These are phyloP conservation scores for Hydroisotoma schaefferi DNA, from an alignment of 2,888 invertebrate species.

Conservation along the genomic window DNA sequence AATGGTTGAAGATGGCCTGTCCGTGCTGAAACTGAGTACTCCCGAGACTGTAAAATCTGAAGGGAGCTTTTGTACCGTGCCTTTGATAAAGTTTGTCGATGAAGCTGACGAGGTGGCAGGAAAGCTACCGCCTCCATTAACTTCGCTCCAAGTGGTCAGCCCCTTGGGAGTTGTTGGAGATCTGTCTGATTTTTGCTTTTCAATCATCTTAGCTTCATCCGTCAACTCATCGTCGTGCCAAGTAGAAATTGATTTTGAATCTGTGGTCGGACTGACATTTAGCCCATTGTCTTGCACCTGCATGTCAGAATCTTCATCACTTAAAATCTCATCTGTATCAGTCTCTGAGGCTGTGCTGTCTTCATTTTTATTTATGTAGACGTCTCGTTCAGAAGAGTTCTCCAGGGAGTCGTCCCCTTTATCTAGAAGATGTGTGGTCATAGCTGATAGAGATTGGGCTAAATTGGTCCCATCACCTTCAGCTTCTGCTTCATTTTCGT, in stretches of 20 bases:
- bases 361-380: slow-evolving; percentile 36
- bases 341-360: slow-evolving; percentile 23
- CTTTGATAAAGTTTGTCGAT: slow-evolving; percentile 22
- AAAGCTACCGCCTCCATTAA: slow-evolving; percentile 24
- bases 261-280: slow-evolving; percentile 2
- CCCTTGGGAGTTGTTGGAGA: slow-evolving; percentile 46
- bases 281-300: slow-evolving; percentile 22
- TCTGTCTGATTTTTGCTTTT: slow-evolving; percentile 33
- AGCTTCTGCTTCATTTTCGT: slow-evolving; percentile 24
- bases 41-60: slow-evolving; percentile 42
- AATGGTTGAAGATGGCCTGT: slow-evolving; percentile 27
- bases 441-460: slow-evolving; percentile 43
- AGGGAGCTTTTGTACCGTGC: slow-evolving; percentile 33
- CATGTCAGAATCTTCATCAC: slow-evolving; percentile 32
- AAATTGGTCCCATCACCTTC: slow-evolving; percentile 32
- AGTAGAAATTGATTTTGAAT: slow-evolving; percentile 12
- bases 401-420: slow-evolving; percentile 39
- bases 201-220: slow-evolving; percentile 12
- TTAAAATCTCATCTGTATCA: slow-evolving; percentile 32
- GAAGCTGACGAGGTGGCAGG: background rate
- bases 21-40: slow-evolving; percentile 31
- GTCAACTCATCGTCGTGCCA: slow-evolving; percentile 18
- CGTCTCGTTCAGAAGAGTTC: slow-evolving; percentile 46
- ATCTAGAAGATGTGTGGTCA: slow-evolving; percentile 40
- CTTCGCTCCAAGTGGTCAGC: slow-evolving; percentile 47